Conservation (phyloP, 2,113 vertebrate genomes). For the Chinchilla lanigera region DNA sequence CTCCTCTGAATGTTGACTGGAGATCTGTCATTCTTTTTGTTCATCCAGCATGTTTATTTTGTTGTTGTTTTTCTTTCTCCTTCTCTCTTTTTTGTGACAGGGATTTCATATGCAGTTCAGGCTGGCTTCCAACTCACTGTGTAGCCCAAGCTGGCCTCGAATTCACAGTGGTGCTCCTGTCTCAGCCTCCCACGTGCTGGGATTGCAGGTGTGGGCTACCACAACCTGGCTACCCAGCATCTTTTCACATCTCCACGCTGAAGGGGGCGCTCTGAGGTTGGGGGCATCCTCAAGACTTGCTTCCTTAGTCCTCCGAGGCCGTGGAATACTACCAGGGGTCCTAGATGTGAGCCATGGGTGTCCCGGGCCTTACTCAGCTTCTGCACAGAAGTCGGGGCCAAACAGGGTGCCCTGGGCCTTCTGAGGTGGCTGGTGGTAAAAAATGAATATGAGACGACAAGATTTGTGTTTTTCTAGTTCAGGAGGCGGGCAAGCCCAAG, state of each 20-base stretch:
- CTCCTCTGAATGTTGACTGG: not conserved
- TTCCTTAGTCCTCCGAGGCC: not conserved
- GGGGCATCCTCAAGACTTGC: not conserved
- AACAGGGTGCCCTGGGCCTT: not conserved
- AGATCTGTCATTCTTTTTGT: accelerated
- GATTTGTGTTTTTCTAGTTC: not conserved
- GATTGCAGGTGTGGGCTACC: not conserved
- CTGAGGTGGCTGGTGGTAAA: not conserved
- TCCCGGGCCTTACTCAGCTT: not conserved
- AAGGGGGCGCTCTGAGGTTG: accelerated
- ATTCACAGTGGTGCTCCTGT: not conserved
- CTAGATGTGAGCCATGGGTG: accelerated
- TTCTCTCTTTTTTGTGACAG: not conserved
- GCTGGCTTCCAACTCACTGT: not conserved
- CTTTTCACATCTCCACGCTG: not conserved
- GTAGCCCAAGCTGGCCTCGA: not conserved
- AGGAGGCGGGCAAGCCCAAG: not conserved
- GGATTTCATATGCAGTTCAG: not conserved
- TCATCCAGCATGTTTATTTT: no score
- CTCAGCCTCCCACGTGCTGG: not conserved
- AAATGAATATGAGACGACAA: accelerated
- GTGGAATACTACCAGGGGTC: accelerated
- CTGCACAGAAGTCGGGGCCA: not conserved
- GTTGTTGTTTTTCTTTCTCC: not conserved
- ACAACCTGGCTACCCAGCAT: not conserved